Evolutionary conservation across 2,888 invertebrate genomes (phyloP), one percentile per base, ranked within the genome.

Genomic region (Chloroclysta siterata): DNA sequence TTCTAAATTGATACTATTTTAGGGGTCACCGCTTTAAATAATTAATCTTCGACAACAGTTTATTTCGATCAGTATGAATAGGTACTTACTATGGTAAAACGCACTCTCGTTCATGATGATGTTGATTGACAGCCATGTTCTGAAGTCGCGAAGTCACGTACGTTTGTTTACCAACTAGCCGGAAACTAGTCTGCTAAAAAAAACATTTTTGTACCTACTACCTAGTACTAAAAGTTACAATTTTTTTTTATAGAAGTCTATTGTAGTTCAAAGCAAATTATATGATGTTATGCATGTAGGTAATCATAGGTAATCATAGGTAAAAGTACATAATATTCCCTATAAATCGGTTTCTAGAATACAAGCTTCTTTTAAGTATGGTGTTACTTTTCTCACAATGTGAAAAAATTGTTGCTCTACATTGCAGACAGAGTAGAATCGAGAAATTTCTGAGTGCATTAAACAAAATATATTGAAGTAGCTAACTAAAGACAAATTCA

Each of bases 61-160:
- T 46, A 15, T 46, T 13, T 53, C 0, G 14, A 58, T 46, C 10
- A 33, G 15, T n/a, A 17, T 42, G 29, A 11, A 39, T 2, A n/a
- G 22, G 3, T 22, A 36, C 8, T 11, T 0, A 42, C n/a, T 14
- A 46, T 15, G 13, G n/a, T 52, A 11, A 8, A 39, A 39, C 11
- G 11, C 33, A 17, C 46, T 53, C 33, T 22, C 48, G n/a, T 33
- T 54, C 14, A 47, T 58, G 57, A 58, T 60, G 69, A 50, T 66
- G 69, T 70, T 74, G 66, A 69, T 65, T 66, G 81, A 76, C 84
- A 81, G 84, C 84, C 85, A 84, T 85, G 75, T 70, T 76, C 74
- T 17, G 72, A 73, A 71, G 79, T 69, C 68, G 63, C 44, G 63
- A 63, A 81, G 87, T 88, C 88, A 88, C 88, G 88, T 88, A 78